Base-by-base conservation (phyloP, 2,888 invertebrate species). In the Acanthosepion esculentum region DNA sequence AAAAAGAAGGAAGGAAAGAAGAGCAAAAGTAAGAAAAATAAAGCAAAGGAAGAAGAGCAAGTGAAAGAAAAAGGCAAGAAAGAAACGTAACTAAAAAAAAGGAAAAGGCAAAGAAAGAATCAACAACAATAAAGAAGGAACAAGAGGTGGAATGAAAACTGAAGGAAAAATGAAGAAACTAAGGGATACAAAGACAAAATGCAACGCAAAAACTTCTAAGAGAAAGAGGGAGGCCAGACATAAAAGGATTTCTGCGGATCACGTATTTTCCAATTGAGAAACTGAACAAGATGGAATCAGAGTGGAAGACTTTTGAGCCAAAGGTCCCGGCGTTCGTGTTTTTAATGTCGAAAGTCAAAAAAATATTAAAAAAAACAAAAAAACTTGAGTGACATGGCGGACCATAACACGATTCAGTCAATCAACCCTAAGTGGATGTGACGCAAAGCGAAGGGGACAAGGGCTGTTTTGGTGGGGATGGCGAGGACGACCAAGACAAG, bases 321-420 rank as follows among this genome's bases (percentile, higher is more conserved):
- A 78, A 78, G n/a, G 78, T n/a, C 15, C 78, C 78, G n/a, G 78
- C n/a, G n/a, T 78, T 78, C 78, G 78, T 78, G 78, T 78, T 78
- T 78, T 78, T 78, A n/a, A 78, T 78, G 78, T 78, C 78, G n/a
- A n/a, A 78, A 78, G 15, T n/a, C n/a, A n/a, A 78, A 78, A n/a
- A 78, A 78, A 12, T 29, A 26, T 26, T 26, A 64, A 23, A 64
- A 78, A n/a, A 0, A 78, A n/a, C 0, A 12, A 8, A 15, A 78
- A 15, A 78, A 18, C 15, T 33, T 78, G n/a, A 78, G 78, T 78
- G 78, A 78, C 78, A 78, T 78, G 78, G 78, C n/a, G 78, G 78
- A 78, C 78, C 78, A n/a, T n/a, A 78, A 78, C 78, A 78, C n/a
- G 78, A 78, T 33, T 78, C 78, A 33, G 78, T 78, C 78, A 78